A percentile compares a stretch with the other conserved stretches of the same genome.
Evolutionary conservation across 2,888 invertebrate genomes (phyloP).

Genomic region (Chrysopilus asiliformis): DNA sequence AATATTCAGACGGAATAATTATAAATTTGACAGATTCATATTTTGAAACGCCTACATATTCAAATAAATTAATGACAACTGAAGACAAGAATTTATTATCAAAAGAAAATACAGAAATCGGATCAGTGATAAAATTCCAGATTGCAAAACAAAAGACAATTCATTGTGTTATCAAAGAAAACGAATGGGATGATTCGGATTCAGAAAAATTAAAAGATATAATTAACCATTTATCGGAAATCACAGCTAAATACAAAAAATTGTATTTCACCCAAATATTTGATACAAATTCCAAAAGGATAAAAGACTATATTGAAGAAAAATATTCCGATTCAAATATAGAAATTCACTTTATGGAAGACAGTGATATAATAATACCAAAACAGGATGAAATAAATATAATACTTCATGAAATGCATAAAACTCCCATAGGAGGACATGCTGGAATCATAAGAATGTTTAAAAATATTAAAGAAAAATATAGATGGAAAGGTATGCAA

Average conservation of each 20-base stretch:
- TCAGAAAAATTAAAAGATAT: not conserved
- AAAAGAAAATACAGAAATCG: slow-evolving; percentile 5
- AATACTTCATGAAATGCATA: not conserved
- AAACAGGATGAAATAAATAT: not conserved
- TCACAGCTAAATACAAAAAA: slow-evolving; percentile 1
- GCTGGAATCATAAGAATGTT: not conserved
- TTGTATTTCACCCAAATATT: not conserved
- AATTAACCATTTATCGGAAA: not conserved
- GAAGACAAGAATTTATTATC: slow-evolving; percentile 4
- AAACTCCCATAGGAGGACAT: not conserved
- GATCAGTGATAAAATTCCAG: slow-evolving; percentile 5
- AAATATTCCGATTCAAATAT: not conserved
- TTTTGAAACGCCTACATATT: no score
- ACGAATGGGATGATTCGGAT: slow-evolving; percentile 6
- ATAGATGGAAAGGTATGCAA: not conserved
- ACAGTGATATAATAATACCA: slow-evolving; percentile 4
- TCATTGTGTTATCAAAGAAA: slow-evolving; percentile 6
- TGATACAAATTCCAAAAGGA: slow-evolving; percentile 1
- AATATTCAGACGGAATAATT: no score
- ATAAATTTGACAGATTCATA: no score
- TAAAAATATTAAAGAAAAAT: not conserved
- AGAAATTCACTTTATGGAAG: slow-evolving; percentile 1
- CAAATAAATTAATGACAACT: no score
- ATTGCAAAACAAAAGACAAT: slow-evolving; percentile 5
- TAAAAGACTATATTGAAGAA: not conserved